Base-by-base conservation (phyloP, 2,888 invertebrate genomes). In the Stictocephala bisonia region DNA sequence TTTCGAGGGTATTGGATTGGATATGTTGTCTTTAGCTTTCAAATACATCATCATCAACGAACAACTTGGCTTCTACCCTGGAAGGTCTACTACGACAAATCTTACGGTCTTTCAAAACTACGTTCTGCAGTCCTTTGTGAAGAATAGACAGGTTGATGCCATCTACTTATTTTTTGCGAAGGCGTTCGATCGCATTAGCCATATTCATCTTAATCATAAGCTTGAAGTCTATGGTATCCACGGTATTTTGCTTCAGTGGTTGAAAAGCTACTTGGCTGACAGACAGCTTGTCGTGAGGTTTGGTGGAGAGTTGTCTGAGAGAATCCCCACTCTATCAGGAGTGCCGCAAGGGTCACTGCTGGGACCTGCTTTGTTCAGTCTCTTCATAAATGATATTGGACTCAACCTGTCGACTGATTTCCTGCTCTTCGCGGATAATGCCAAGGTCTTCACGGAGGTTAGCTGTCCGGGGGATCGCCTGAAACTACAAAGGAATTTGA, bases 141-240 rank as follows among this genome's bases (percentile, higher is more conserved):
- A 20, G 18, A 60, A 35, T 22, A 60, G 20, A 4, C 60, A 60
- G 60, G 60, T 60, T 6, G 60, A 60, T 31, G 31, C 58, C 13
- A 24, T 60, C 6, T 60, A 40, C 13, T 9, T 60, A 22, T 35
- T 13, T 40, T 60, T 40, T 40, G 40, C 60, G 26, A 60, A 60
- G 26, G 40, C 35, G 1, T 40, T 60, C 26, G 60, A 60, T n/a
- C 40, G 60, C 1, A 40, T 60, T 40, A 60, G 60, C 15, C 60
- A 60, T 22, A 26, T 20, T 3, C 40, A 60, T 15, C 60, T 60
- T 4, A 60, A 40, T 26, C 3, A 1, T 4, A 60, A 60, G 26
- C 60, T 60, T 35, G 35, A 60, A 60, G 41, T 40, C 22, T 60
- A n/a, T 60, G 60, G 60, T 20, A 60, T 60, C 22, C 20, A 40